Percentiles rank a stretch among this genome's conserved stretches.
phyloP scores from a whole-genome alignment of 2,888 invertebrate species.

The Lithosia quadra region DNA sequence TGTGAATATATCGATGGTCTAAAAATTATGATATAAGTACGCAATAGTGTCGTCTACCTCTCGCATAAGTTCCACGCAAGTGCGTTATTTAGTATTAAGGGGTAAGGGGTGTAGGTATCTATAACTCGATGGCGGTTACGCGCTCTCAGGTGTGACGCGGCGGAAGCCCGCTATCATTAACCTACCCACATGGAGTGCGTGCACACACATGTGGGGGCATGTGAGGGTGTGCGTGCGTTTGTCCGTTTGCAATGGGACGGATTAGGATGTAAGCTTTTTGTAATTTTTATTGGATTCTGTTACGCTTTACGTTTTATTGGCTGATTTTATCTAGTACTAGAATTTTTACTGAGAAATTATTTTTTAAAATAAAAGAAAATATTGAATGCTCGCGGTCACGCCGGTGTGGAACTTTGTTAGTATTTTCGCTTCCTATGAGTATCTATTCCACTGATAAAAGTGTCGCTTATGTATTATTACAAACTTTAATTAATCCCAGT shows the following conservation, averaged over 20 bases:
- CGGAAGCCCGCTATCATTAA: conserved; percentile 86
- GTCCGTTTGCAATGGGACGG: conserved; percentile 70
- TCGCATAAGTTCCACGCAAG: conserved; percentile 58
- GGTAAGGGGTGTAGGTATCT: conserved; percentile 79
- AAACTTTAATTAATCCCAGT: too few species aligned
- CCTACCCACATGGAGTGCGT: conserved; percentile 79
- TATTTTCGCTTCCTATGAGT: too few species aligned
- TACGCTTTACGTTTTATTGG: conserved; percentile 5
- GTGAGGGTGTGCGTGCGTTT: conserved; percentile 59
- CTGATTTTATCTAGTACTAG: not conserved
- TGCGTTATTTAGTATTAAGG: conserved; percentile 72
- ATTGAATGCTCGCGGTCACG: too few species aligned
- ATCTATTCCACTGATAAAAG: too few species aligned
- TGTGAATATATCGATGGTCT: too few species aligned
- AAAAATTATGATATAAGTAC: too few species aligned
- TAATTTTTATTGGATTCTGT: conserved; percentile 29
- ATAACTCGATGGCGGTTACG: conserved; percentile 84
- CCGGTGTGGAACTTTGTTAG: too few species aligned
- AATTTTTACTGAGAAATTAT: too few species aligned
- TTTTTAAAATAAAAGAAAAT: not conserved
- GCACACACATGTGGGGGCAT: conserved; percentile 62
- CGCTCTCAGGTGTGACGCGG: conserved; percentile 86
- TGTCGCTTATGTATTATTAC: too few species aligned
- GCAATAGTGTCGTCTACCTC: conserved; percentile 47
- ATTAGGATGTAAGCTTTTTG: conserved; percentile 64